Evolutionary conservation across 2,888 invertebrate species (phyloP), one percentile per base, ranked within the genome.

Genomic region (Folsomia candida): DNA sequence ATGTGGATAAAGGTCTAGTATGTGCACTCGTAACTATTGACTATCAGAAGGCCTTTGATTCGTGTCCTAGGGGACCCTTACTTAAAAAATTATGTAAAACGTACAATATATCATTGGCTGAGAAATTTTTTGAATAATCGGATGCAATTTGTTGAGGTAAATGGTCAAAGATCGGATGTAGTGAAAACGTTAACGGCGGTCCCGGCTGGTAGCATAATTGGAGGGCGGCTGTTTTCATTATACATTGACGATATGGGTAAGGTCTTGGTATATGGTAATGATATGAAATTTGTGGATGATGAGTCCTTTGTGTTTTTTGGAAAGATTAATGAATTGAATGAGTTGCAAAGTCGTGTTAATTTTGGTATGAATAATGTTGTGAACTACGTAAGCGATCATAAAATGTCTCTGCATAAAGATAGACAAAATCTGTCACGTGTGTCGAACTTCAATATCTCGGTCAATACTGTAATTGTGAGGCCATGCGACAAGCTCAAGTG

Each of bases 41-140:
- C 22, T 28, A 67, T 3, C 9, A 61, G 0, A 72, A 72, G 20
- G 67, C 69, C 1, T 72, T 69, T 57, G 68, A 68, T n/a, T 59
- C 59, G 2, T 51, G 60, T 1, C 61, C 65, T 25, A 59, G 72
- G 20, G 68, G 28, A 22, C 24, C 37, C 37, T 25, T 72, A 25
- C 59, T 72, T 6, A 4, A n/a, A 1, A 72, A 72, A 22, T 28
- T 62, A n/a, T 22, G 37, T 54, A 28, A 18, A 9, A 1, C n/a
- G 27, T 72, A 60, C 67, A 20, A 20, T 2, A 67, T 72, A 0
- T 29, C 20, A 47, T 20, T 72, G 72, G 72, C n/a, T 69, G 3
- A 25, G 25, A 20, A 26, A 24, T 37, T 71, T 65, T 24, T 51
- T 71, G 18, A 9, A 11, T 11, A 37, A 66, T 26, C 37, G 73